Evolutionary conservation across 2,888 invertebrate genomes (phyloP), one percentile per base, ranked within the genome.

Genomic region (Drosophila bunnanda): DNA sequence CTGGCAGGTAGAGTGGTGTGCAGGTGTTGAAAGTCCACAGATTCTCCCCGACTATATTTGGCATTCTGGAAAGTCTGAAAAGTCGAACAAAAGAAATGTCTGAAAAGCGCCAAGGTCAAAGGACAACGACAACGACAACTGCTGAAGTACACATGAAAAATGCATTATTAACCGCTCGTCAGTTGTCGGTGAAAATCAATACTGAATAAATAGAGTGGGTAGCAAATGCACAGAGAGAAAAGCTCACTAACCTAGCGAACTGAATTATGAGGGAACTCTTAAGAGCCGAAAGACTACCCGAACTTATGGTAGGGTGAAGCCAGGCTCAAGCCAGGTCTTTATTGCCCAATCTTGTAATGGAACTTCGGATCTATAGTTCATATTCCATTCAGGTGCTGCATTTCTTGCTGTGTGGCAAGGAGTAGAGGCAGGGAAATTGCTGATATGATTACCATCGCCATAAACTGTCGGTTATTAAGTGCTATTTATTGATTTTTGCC

Each of bases 361-460:
- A 44, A 2, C 7, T 15, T 12, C 5, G 2, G 15, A 2, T 7
- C 17, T 48, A 13, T 7, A 10, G n/a, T 10, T 3, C 12, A 13
- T 32, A 7, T 32, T 48, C 13, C 17, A 4, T 5, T 4, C 2
- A 8, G 32, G 9, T 2, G 6, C 32, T 20, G 17, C 5, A 6
- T 52, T 50, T 52, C 50, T 34, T 6, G 15, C 32, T 34, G 50
- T 52, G 50, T 30, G 30, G 28, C 17, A 17, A 38, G 38, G n/a
- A 38, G 38, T 38, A 3, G 9, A 17, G 39, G 17, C 25, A 32
- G 39, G 25, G 9, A 34, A 46, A 34, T 34, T 52, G 34, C 68
- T 38, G 68, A 68, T 68, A 57, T 48, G 71, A 72, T 71, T 57
- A 64, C 56, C 71, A 54, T 64, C 39, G 65, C 53, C 38, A 64